Evolutionary conservation across 2,888 invertebrate species (phyloP), one percentile per base, ranked within the genome.

Genomic region (Stenchaetothrips biformis): DNA sequence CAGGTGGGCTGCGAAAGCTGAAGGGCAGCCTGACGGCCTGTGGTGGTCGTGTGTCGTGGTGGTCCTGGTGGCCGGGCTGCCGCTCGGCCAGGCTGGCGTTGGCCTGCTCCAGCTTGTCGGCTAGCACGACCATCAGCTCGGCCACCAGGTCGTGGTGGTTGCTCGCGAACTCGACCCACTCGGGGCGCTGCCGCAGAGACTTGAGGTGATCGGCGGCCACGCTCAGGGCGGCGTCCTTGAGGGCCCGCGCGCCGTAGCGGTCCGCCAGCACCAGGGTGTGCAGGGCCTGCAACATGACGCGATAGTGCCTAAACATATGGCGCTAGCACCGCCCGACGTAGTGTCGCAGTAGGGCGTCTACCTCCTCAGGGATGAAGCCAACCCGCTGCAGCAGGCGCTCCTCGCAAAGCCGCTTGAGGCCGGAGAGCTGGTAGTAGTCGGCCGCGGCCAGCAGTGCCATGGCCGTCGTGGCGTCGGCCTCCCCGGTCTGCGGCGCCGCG

Each of bases 41-140:
- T n/a, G 2, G 62, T n/a, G 16, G 4, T 1, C 62, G 18, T 62
- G 67, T 21, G 67, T 25, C 67, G 21, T 74, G 21, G 21, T 21
- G 67, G 67, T 11, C 67, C 25, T 74, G 67, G 21, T n/a, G 67
- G 21, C 21, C 21, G 21, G 21, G 67, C 37, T 37, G 37, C 37
- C 37, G 37, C 67, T 25, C 25, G 25, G 25, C 67, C 67, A 8
- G 21, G 37, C 67, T 74, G 67, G 37, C 37, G 37, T 37, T 37
- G 37, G 67, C 67, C 67, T 74, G 67, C 67, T 74, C 67, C 67
- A 74, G 67, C 67, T 74, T 74, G 67, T 74, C 67, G 9, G 67
- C 67, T 7, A 74, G 67, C 67, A 74, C 67, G 4, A 21, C 21
- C 67, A 74, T 74, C 25, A 74, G 67, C 67, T 74, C 67, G 67